Conservation (phyloP, 2,888 invertebrate species). For the Ectemnius cavifrons region DNA sequence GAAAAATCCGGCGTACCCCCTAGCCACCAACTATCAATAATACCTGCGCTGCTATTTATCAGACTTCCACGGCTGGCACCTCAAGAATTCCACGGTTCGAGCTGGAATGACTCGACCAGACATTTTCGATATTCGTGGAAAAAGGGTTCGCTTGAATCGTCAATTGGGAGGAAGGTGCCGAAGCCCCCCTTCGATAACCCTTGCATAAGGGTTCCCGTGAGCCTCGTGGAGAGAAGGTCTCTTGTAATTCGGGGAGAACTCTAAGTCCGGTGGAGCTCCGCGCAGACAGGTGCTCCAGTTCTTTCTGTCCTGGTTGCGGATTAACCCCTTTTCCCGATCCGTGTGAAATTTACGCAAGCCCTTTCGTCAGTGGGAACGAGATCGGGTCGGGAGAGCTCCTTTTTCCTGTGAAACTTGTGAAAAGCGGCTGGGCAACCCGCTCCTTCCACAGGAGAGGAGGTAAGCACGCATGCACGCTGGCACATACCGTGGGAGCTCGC, state of each 20-base stretch:
- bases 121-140: slow-evolving; percentile 9
- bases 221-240: neutral
- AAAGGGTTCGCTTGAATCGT: slow-evolving; percentile 26
- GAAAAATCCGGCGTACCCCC: neutral
- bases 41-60: neutral
- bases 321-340: slow-evolving; percentile 50
- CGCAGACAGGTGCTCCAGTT: slow-evolving; percentile 44
- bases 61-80: neutral
- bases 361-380: slow-evolving; percentile 11
- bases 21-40: neutral
- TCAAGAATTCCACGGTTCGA: neutral
- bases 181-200: neutral
- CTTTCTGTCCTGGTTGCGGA: neutral
- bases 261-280: slow-evolving; percentile 39
- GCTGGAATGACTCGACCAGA: neutral
- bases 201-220: neutral
- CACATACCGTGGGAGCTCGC: slow-evolving; percentile 9
- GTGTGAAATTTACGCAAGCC: slow-evolving; percentile 54
- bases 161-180: slow-evolving; percentile 10
- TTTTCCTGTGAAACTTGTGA: neutral
- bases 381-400: neutral
- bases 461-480: no score
- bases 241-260: slow-evolving; percentile 3
- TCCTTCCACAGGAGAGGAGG: neutral
- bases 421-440: neutral